A percentile compares a stretch with the other conserved stretches of the same genome.
Conservation (phyloP, 35 echinoderm and acorn worm genomes). For the Antedon bifida region DNA sequence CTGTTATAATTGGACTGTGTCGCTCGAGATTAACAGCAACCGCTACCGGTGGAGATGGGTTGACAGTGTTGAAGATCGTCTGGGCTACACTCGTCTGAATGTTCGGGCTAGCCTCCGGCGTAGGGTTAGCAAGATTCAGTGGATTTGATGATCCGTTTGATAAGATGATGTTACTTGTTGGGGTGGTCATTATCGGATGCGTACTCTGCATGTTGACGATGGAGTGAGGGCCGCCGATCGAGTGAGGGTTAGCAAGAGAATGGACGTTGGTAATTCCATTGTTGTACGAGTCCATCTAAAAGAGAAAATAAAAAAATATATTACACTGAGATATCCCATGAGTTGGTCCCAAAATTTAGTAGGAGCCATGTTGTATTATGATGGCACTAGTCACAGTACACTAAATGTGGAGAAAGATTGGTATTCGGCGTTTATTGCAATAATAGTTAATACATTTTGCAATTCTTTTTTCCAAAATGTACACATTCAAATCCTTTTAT, state of each 20-base stretch:
- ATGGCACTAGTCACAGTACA: too few relatives aligned
- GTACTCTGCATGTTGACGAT: background rate
- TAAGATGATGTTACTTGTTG: background rate
- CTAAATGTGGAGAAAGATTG: too few relatives aligned
- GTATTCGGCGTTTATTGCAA: too few relatives aligned
- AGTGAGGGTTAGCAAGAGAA: background rate
- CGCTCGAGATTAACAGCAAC: background rate
- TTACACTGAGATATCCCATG: too few relatives aligned
- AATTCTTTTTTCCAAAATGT: too few relatives aligned
- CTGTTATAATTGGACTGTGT: background rate
- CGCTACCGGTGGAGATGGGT: constrained; percentile 5
- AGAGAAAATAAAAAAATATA: background rate
- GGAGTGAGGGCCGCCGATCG: background rate
- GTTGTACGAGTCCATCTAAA: background rate
- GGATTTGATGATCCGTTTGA: background rate
- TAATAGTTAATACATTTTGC: too few relatives aligned
- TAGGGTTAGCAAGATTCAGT: background rate
- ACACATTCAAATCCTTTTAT: too few relatives aligned
- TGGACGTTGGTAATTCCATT: background rate
- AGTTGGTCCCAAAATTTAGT: too few relatives aligned
- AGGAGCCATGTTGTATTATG: too few relatives aligned
- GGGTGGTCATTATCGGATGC: background rate
- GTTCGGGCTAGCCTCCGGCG: constrained; percentile 1
- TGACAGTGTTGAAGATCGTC: constrained; percentile 1
- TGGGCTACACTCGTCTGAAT: background rate